These are phyloP conservation scores for Enteromius viviparus DNA, from an alignment of 2,797 vertebrate genomes.

Conservation along the genomic window DNA sequence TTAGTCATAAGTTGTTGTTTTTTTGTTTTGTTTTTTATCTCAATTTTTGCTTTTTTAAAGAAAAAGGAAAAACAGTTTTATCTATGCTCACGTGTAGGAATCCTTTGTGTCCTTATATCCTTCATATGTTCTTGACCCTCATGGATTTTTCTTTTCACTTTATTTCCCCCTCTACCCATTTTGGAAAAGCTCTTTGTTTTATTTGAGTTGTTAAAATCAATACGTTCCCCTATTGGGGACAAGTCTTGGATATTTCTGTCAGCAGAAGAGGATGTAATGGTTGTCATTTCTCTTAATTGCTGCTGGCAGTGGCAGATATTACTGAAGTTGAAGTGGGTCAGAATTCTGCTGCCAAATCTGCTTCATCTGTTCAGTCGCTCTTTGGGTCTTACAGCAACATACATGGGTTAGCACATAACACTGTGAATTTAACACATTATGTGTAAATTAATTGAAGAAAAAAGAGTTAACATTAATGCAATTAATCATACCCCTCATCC, in stretches of 20 bases:
- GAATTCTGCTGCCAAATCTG: slow-evolving; percentile 60
- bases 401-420: background rate
- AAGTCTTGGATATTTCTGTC: slow-evolving; percentile 69
- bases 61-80: too few relatives aligned
- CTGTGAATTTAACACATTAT: background rate
- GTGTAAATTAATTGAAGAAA: background rate
- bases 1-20: too few relatives aligned
- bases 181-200: slow-evolving; percentile 64
- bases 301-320: slow-evolving; percentile 77
- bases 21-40: too few relatives aligned
- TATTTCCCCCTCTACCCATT: slow-evolving; percentile 46
- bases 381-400: background rate
- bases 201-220: slow-evolving; percentile 77
- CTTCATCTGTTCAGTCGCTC: background rate
- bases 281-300: slow-evolving; percentile 83
- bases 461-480: background rate
- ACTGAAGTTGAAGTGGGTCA: slow-evolving; percentile 75
- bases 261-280: slow-evolving; percentile 73
- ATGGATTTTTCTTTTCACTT: slow-evolving; percentile 46
- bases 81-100: background rate
- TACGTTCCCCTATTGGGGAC: slow-evolving; percentile 68
- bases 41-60: too few relatives aligned
- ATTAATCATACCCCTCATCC: background rate
- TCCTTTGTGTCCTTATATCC: slow-evolving; percentile 23
- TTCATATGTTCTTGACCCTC: slow-evolving; percentile 48